A percentile compares a stretch with the other conserved stretches of the same genome.
Evolutionary conservation across 2,888 invertebrate species (phyloP).

Genomic region (Lottia gigantea): DNA sequence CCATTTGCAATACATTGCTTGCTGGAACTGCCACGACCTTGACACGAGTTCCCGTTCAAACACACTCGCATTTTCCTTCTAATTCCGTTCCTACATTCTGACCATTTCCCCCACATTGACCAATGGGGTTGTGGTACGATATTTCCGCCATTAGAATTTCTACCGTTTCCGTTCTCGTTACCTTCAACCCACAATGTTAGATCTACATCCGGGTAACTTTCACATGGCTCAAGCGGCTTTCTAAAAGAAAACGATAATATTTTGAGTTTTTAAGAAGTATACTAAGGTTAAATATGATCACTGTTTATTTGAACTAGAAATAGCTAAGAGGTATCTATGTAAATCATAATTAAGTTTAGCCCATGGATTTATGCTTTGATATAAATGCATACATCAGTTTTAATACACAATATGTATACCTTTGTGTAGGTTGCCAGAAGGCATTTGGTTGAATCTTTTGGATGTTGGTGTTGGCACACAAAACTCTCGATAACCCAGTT

Average conservation of each 20-base stretch:
- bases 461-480: slow-evolving; percentile 29
- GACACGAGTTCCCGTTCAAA: neutral
- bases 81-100: neutral
- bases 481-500: slow-evolving; percentile 23
- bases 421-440: slow-evolving; percentile 15
- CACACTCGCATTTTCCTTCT: neutral
- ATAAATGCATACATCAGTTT: no score
- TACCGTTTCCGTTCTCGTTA: neutral
- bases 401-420: neutral
- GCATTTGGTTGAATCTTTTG: slow-evolving; percentile 20
- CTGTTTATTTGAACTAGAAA: no score
- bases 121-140: neutral
- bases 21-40: neutral
- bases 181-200: neutral
- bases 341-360: no score
- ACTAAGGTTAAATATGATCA: no score
- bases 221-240: neutral
- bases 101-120: neutral
- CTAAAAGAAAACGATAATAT: neutral
- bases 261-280: no score
- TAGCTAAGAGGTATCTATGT: no score
- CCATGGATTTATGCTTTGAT: no score
- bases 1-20: neutral
- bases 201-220: neutral
- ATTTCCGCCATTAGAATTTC: neutral